These are phyloP conservation scores for Scolopax rusticola DNA, from an alignment of 2,797 vertebrate species.

Conservation along the genomic window DNA sequence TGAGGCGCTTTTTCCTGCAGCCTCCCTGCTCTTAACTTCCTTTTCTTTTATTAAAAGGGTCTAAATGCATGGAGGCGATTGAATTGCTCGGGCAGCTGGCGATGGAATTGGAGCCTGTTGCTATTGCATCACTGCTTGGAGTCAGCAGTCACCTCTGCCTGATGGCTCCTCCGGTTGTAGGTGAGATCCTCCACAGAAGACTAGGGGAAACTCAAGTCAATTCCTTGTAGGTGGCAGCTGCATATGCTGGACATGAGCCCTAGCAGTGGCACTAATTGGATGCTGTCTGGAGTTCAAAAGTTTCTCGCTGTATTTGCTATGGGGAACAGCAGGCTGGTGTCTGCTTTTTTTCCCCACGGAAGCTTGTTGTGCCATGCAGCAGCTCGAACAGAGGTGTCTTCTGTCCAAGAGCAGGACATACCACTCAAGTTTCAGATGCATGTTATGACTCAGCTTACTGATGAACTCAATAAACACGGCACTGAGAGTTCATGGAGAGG, in stretches of 20 bases:
- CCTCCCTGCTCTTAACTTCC: slow-evolving; percentile 2
- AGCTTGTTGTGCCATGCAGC: rapidly evolving
- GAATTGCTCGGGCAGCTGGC: background rate
- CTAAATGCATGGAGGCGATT: background rate
- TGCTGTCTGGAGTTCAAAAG: background rate
- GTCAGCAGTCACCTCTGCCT: background rate
- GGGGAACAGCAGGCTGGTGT: background rate
- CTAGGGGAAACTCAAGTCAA: background rate
- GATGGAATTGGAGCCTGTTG: background rate
- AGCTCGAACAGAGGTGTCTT: background rate
- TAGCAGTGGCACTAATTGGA: background rate
- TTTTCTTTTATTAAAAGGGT: background rate
- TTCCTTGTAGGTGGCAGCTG: background rate
- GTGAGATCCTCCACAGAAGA: background rate
- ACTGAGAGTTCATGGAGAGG: background rate
- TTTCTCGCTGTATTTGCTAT: background rate
- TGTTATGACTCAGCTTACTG: background rate
- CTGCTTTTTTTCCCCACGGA: background rate
- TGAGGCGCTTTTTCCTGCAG: background rate
- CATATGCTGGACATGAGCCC: background rate
- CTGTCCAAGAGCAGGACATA: background rate
- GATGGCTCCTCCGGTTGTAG: background rate
- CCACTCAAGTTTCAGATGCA: background rate
- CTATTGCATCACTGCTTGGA: background rate
- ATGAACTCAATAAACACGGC: background rate